phyloP scores from a whole-genome alignment of 35 echinoderm and acorn worm genomes.

The Heliocidaris erythrogramma region DNA sequence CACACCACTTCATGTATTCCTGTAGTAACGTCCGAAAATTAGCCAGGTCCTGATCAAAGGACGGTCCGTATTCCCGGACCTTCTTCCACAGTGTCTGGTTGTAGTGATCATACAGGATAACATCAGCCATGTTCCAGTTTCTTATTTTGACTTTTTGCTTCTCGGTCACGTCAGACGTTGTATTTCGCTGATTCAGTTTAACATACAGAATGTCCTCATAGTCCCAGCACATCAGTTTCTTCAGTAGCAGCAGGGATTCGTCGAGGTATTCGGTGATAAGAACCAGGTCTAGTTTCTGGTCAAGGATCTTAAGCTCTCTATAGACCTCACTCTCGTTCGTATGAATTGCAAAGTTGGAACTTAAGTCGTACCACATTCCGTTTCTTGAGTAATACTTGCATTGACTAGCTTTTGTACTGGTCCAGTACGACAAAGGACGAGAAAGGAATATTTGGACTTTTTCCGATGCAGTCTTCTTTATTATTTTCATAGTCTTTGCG shows the following conservation, averaged over 20 bases:
- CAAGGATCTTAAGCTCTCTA: slow-evolving; percentile 14
- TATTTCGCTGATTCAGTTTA: not conserved
- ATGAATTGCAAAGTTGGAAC: not conserved
- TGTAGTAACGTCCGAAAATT: slow-evolving; percentile 17
- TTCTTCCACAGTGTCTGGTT: slow-evolving; percentile 51
- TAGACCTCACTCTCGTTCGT: not conserved
- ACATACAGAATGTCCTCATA: slow-evolving; percentile 51
- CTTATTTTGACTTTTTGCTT: not conserved
- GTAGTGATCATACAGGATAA: slow-evolving; percentile 51
- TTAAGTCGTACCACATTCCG: not conserved
- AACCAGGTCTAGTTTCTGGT: slow-evolving; percentile 43
- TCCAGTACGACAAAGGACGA: not conserved
- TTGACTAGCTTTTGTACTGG: not conserved
- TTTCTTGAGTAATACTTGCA: slow-evolving; percentile 18
- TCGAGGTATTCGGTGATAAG: slow-evolving; percentile 52
- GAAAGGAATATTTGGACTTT: not conserved
- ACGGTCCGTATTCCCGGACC: slow-evolving; percentile 44
- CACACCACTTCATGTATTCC: not conserved
- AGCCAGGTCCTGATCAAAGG: slow-evolving; percentile 40
- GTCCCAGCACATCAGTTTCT: slow-evolving; percentile 54
- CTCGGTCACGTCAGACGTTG: not conserved
- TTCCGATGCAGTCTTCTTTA: not conserved
- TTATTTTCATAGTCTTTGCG: not conserved
- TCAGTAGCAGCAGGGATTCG: slow-evolving; percentile 55
- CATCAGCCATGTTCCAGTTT: slow-evolving; percentile 50